These are phyloP conservation scores for Bactericera cockerelli DNA, from an alignment of 1,140 invertebrate genomes.

Conservation along the genomic window DNA sequence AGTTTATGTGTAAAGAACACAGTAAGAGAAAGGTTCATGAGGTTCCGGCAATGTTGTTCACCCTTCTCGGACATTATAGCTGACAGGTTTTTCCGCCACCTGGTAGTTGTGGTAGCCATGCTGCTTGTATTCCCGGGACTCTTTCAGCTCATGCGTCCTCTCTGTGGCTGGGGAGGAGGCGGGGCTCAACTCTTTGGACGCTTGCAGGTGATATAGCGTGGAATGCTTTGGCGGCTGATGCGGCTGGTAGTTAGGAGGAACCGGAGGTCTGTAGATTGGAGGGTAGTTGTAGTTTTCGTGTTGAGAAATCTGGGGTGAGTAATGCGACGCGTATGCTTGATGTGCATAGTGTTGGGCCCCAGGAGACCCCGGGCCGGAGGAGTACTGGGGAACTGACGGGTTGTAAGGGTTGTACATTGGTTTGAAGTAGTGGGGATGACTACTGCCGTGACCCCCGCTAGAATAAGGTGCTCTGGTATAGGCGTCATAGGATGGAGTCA, in stretches of 20 bases:
- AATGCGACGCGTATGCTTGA: background rate
- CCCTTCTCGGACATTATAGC: background rate
- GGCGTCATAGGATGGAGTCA: constrained; percentile 3
- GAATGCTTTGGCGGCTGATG: background rate
- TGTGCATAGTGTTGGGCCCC: background rate
- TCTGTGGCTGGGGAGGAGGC: background rate
- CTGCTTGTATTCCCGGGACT: background rate
- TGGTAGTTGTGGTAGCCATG: constrained; percentile 6
- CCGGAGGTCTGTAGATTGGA: background rate
- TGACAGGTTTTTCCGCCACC: background rate
- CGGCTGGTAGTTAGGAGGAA: background rate
- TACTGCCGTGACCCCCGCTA: background rate
- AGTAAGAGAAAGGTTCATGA: too few relatives aligned
- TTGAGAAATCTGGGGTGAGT: background rate
- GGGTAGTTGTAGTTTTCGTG: constrained; percentile 3
- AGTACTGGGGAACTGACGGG: background rate
- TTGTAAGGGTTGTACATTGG: constrained; percentile 1
- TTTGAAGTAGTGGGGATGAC: background rate
- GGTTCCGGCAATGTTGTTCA: too few relatives aligned
- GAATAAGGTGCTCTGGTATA: constrained; percentile 2
- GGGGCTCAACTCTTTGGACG: background rate
- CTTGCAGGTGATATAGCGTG: background rate
- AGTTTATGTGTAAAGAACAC: too few relatives aligned
- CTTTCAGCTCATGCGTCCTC: constrained; percentile 1
- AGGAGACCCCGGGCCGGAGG: background rate